Conservation (phyloP, 2,113 vertebrate genomes). For the Tapirus terrestris region DNA sequence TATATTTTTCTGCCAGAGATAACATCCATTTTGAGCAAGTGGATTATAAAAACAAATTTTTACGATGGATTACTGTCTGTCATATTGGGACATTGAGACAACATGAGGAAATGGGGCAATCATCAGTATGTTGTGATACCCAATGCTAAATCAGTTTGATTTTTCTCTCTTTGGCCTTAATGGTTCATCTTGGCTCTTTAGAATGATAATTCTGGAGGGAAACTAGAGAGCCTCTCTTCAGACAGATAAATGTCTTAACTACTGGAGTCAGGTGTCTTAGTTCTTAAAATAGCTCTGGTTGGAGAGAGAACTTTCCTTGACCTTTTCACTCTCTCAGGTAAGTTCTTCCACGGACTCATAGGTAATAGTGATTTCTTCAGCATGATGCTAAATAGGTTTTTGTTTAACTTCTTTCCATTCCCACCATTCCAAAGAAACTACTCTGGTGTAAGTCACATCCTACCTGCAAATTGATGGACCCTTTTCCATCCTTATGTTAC, state of each 20-base stretch:
- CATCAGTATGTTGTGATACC: neutral
- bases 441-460: neutral
- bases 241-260: neutral
- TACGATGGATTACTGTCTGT: neutral
- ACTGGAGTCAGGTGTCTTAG: neutral
- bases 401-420: neutral
- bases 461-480: neutral
- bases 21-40: neutral
- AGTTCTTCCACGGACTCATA: neutral
- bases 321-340: neutral
- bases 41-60: neutral
- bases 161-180: neutral
- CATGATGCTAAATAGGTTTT: neutral
- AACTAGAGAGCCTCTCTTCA: neutral
- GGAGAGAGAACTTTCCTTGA: neutral
- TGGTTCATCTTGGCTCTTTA: neutral
- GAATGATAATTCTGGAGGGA: neutral
- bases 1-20: neutral
- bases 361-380: neutral
- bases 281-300: constrained; percentile 40
- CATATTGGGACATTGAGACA: neutral
- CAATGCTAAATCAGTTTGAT: neutral
- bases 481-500: neutral
- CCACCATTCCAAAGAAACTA: neutral
- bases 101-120: no score